Evolutionary conservation across 2,113 vertebrate genomes (phyloP).

Genomic region (Axis porcinus): DNA sequence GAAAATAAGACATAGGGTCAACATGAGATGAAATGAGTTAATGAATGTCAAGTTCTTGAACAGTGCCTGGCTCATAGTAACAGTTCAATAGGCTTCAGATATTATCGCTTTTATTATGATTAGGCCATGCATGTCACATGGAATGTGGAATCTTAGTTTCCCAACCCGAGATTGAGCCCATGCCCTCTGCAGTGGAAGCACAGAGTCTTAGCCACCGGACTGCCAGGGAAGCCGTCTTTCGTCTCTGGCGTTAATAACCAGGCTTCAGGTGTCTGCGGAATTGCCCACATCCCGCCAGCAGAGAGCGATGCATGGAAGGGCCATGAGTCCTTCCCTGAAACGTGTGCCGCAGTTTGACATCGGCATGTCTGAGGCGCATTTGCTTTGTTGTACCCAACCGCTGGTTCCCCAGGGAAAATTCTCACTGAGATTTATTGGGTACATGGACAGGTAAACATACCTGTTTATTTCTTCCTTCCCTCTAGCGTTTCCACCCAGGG

Average conservation of each 20-base stretch:
- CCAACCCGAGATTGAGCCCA: neutral
- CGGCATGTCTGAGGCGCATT: neutral
- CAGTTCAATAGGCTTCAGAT: neutral
- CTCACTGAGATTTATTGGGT: slow-evolving; percentile 48
- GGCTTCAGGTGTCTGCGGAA: neutral
- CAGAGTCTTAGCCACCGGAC: neutral
- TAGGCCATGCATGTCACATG: neutral
- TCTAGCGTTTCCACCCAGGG: neutral
- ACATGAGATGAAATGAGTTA: neutral
- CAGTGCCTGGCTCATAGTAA: no score
- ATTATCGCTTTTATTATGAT: neutral
- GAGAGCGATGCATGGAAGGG: neutral
- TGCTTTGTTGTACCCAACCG: neutral
- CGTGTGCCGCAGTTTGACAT: neutral
- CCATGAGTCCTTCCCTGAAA: neutral
- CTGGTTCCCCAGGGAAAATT: slow-evolving; percentile 65
- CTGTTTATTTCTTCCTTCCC: slow-evolving; percentile 19
- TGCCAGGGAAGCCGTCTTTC: neutral
- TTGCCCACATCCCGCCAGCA: neutral
- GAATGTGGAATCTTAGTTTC: neutral
- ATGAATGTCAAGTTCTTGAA: neutral
- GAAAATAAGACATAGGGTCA: rapidly evolving
- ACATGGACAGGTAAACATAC: neutral
- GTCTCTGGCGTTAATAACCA: neutral
- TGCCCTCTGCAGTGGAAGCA: neutral